Base-by-base conservation (phyloP, 2,888 invertebrate species). In the Drosophila antonietae region DNA sequence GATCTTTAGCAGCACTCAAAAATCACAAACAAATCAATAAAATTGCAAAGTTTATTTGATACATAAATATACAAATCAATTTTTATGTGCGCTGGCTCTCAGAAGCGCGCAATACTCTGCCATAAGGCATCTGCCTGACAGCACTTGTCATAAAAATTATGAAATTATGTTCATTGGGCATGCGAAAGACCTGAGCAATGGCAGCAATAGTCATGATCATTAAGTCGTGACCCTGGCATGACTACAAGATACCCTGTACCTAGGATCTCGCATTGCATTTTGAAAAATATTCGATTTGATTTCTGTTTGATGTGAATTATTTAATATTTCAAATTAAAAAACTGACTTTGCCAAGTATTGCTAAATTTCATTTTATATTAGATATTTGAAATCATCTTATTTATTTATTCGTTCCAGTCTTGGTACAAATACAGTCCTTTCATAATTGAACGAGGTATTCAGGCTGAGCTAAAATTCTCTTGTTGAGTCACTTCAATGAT, bases 31-130 rank as follows among this genome's bases (percentile, higher is more conserved):
- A 82, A 84, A 85, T 79, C 80, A 83, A 84, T 84, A 88, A 84
- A 85, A 81, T 75, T 68, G 68, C 68, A 77, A 84, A 85, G 81
- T 84, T 84, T 84, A 84, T 88, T 84, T 67, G 55, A 72, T 69
- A 67, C 76, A 85, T 79, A 84, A 88, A 88, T 85, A 84, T 77
- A 84, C 88, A 84, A 84, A 88, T 88, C 79, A 81, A 71, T 73
- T 88, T 81, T 79, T 69, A 85, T 79, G 72, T 58, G 61, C 71
- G 58, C 60, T 23, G 59, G 46, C 68, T 69, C 28, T 68, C 49
- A 56, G 68, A 68, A 65, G 39, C n/a, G 12, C 66, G 57, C 33
- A 70, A 62, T 73, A 66, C 66, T 56, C 64, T 56, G 58, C 52
- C 70, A 66, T 69, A 61, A 77, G 61, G 62, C 73, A 64, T 49